Base-by-base conservation (phyloP, 2,797 vertebrate species). In the Melanitta fusca region DNA sequence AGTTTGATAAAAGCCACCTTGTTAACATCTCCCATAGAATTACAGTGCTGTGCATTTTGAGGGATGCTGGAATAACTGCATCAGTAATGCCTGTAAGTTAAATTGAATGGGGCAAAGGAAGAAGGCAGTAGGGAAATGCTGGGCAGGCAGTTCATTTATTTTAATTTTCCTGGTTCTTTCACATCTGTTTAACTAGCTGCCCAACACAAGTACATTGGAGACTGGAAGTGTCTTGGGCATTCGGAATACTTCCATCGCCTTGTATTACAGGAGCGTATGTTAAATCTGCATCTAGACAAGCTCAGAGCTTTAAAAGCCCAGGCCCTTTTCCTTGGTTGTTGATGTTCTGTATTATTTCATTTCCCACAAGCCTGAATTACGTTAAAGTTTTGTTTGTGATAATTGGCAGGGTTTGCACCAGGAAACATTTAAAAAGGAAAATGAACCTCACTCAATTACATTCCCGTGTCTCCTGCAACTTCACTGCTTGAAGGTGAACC, bases 101-200 rank as follows among this genome's bases (percentile, higher is more conserved):
- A 84, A 88, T 80, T 82, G 71, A 77, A 61, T 7, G 24, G 73
- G n/a, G 38, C 16, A 58, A 79, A 72, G 62, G 27, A 84, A 68
- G 56, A 70, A 53, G 34, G 43, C 54, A 27, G 65, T 38, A 43
- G 87, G 81, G 80, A 93, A 88, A 88, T 73, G 21, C 51, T 75
- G 47, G 51, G 27, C 72, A 88, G 72, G 66, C 66, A 80, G 30
- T 73, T 92, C 14, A 80, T 81, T 94, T 91, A 57, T 89, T 89
- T 95, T 80, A 45, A 77, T 91, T 91, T 92, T 92, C 39, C 74
- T 92, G 32, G 12, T 85, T 89, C 60, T 89, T 92, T 96, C 81
- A 43, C 79, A 71, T 94, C 54, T 91, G 41, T 75, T 95, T 88
- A 78, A 83, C 54, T 92, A 32, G 27, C 30, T 92, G 62, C 18